Conservation (phyloP, 2,113 vertebrate genomes). For the Bothrops jararaca region DNA sequence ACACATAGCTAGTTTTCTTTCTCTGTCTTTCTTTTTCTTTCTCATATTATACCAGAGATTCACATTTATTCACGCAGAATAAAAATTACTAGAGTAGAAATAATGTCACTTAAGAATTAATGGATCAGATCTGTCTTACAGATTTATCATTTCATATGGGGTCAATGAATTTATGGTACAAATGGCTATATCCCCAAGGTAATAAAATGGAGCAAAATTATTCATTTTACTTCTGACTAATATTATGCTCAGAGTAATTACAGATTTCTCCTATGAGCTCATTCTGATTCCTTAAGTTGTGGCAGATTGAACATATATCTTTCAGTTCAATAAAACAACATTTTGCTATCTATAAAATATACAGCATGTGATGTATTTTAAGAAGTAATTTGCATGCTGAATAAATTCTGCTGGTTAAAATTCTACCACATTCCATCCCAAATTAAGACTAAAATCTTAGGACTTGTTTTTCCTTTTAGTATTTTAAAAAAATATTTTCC, state of each 20-base stretch:
- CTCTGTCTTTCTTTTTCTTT: background rate
- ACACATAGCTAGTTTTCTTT: constrained; percentile 21
- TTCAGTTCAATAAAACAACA: constrained; percentile 65
- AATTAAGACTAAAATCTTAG: constrained; percentile 28
- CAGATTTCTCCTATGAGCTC: constrained; percentile 66
- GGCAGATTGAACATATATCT: constrained; percentile 52
- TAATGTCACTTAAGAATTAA: constrained; percentile 73
- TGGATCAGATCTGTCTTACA: constrained; percentile 69
- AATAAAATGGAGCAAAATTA: constrained; percentile 67
- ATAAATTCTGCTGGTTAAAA: background rate
- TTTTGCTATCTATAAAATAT: constrained; percentile 56
- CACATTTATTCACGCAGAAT: constrained; percentile 39
- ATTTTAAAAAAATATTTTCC: background rate
- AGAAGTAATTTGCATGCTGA: constrained; percentile 30
- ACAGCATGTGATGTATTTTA: constrained; percentile 28
- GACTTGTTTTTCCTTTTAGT: constrained; percentile 15
- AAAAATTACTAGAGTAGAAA: constrained; percentile 65
- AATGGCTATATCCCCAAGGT: constrained; percentile 68
- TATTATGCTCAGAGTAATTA: constrained; percentile 69
- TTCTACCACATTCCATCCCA: background rate
- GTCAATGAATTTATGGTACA: constrained; percentile 77
- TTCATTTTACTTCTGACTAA: constrained; percentile 68
- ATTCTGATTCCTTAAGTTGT: constrained; percentile 68
- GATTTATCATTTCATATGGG: constrained; percentile 71
- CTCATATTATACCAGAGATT: constrained; percentile 39